These are phyloP conservation scores for Hirtodrosophila cameraria DNA, from an alignment of 2,888 invertebrate genomes.

Conservation along the genomic window DNA sequence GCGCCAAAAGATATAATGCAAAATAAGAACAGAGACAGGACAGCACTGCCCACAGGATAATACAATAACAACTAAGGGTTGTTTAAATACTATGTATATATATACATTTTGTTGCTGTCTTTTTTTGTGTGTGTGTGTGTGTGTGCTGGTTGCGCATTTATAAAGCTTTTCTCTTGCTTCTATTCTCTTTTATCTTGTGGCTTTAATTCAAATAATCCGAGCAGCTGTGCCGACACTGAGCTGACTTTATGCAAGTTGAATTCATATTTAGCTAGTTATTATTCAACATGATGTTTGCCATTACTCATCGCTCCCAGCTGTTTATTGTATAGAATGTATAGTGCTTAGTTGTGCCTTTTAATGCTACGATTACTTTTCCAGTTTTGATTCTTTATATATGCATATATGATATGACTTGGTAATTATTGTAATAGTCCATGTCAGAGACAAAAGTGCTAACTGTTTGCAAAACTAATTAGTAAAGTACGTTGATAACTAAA, in stretches of 20 bases:
- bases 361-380: too few relatives aligned
- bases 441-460: constrained; percentile 10
- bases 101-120: constrained; percentile 20
- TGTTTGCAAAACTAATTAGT: constrained; percentile 49
- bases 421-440: constrained; percentile 24
- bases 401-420: too few relatives aligned
- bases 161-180: constrained; percentile 29
- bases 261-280: constrained; percentile 49
- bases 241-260: constrained; percentile 31
- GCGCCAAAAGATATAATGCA: background rate
- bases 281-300: constrained; percentile 43
- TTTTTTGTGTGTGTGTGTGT: too few relatives aligned
- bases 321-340: background rate
- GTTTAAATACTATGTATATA: constrained; percentile 7
- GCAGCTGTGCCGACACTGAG: constrained; percentile 23
- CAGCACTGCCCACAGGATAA: constrained; percentile 4
- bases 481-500: constrained; percentile 45
- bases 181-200: background rate
- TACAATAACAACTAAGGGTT: constrained; percentile 12
- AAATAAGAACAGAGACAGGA: background rate
- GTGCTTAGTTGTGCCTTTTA: too few relatives aligned
- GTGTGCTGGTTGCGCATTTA: constrained; percentile 33
- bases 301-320: constrained; percentile 21
- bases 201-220: constrained; percentile 29
- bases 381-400: too few relatives aligned